Evolutionary conservation across 1,140 invertebrate species (phyloP).

Genomic region (Sitobion miscanthi): DNA sequence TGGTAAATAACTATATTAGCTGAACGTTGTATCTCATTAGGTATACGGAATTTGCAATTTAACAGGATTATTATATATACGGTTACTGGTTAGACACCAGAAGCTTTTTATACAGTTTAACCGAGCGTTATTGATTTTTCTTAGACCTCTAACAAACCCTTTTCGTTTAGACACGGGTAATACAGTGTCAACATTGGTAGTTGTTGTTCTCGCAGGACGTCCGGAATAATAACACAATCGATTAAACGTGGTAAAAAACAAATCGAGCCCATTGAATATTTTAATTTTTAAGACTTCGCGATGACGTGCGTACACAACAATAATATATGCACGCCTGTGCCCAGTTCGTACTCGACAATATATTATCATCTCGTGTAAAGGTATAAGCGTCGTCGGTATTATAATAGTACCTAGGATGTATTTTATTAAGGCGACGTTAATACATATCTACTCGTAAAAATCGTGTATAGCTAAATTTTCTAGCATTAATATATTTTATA

Average conservation of each 20-base stretch:
- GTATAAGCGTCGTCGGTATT: neutral
- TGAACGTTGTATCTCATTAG: slow-evolving; percentile 7
- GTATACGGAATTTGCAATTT: slow-evolving; percentile 6
- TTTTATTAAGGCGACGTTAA: neutral
- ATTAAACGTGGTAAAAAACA: neutral
- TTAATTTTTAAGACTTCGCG: neutral
- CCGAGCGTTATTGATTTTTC: slow-evolving; percentile 10
- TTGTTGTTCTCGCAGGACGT: neutral
- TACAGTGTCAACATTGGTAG: neutral
- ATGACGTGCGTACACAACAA: neutral
- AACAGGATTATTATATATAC: neutral
- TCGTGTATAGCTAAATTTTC: neutral
- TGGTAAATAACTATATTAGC: slow-evolving; percentile 13
- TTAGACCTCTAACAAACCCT: slow-evolving; percentile 16
- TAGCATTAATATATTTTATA: neutral
- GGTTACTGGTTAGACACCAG: neutral
- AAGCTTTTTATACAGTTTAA: neutral
- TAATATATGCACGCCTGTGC: neutral
- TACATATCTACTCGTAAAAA: neutral
- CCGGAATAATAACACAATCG: neutral
- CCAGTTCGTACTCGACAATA: neutral
- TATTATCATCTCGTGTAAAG: neutral
- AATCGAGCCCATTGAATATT: neutral
- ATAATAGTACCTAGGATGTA: neutral
- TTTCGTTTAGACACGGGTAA: neutral